Conservation (phyloP, 2,797 vertebrate genomes). For the Catamblyrhynchus diadema region DNA sequence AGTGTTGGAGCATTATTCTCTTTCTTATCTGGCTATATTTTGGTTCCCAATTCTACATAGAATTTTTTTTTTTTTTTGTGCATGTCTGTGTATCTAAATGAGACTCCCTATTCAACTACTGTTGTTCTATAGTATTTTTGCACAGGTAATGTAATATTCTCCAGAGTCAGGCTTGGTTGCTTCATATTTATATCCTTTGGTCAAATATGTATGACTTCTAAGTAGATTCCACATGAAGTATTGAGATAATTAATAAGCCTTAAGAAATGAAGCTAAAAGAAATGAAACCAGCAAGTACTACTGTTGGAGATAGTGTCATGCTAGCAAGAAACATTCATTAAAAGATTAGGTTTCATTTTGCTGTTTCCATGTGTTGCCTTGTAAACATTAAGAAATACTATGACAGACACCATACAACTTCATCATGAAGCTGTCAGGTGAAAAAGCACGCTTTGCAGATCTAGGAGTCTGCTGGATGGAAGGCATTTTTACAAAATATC, state of each 20-base stretch:
- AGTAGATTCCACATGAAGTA: not conserved
- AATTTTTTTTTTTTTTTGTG: too few species aligned
- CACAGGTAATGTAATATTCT: not conserved
- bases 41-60: not conserved
- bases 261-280: not conserved
- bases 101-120: not conserved
- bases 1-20: not conserved
- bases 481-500: constrained; percentile 24
- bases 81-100: not conserved
- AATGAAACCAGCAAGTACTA: not conserved
- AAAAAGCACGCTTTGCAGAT: not conserved
- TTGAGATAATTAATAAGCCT: not conserved
- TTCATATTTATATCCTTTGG: not conserved
- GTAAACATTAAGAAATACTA: not conserved
- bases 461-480: not conserved
- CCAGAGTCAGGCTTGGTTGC: not conserved
- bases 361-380: not conserved
- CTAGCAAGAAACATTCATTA: not conserved
- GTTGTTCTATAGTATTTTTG: not conserved
- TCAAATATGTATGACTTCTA: not conserved
- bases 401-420: not conserved
- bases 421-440: not conserved
- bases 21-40: not conserved
- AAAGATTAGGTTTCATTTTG: not conserved
- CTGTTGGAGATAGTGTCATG: not conserved